These are phyloP conservation scores for Tokudaia tokunoshimensis DNA, from an alignment of 2,797 vertebrate species.

Conservation along the genomic window DNA sequence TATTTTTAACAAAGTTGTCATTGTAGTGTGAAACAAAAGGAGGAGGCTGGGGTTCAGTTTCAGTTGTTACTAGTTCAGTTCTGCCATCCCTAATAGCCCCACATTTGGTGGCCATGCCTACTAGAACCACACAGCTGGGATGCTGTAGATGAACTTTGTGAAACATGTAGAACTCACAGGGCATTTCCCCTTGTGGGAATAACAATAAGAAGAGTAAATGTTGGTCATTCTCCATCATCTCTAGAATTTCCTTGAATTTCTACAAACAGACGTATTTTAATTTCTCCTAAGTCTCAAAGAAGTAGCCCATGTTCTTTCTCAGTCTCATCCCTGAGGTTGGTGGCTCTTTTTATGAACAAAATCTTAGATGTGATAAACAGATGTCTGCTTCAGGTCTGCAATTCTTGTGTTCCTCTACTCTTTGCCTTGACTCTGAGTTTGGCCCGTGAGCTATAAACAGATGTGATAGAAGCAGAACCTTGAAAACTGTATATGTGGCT, in stretches of 20 bases:
- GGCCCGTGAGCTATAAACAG: not conserved
- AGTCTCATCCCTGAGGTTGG: not conserved
- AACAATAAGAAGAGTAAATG: not conserved
- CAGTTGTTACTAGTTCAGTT: not conserved
- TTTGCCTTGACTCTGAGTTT: not conserved
- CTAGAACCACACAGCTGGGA: not conserved
- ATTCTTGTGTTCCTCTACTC: not conserved
- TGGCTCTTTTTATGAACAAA: not conserved
- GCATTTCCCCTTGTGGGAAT: not conserved
- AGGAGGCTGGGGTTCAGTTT: not conserved
- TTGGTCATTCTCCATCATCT: not conserved
- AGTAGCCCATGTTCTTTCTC: not conserved
- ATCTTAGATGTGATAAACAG: not conserved
- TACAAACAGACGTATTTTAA: not conserved
- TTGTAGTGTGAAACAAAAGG: not conserved
- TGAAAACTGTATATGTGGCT: not conserved
- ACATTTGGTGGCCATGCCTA: not conserved
- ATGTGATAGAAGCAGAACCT: slow-evolving; percentile 22
- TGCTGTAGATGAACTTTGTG: not conserved
- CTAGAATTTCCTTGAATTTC: slow-evolving; percentile 11
- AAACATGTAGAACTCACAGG: not conserved
- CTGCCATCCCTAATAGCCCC: rapidly evolving
- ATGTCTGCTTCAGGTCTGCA: not conserved
- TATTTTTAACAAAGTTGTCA: slow-evolving; percentile 47
- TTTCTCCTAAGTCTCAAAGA: not conserved